Base-by-base conservation (phyloP, 2,797 vertebrate genomes). In the Aeoliscus strigatus region DNA sequence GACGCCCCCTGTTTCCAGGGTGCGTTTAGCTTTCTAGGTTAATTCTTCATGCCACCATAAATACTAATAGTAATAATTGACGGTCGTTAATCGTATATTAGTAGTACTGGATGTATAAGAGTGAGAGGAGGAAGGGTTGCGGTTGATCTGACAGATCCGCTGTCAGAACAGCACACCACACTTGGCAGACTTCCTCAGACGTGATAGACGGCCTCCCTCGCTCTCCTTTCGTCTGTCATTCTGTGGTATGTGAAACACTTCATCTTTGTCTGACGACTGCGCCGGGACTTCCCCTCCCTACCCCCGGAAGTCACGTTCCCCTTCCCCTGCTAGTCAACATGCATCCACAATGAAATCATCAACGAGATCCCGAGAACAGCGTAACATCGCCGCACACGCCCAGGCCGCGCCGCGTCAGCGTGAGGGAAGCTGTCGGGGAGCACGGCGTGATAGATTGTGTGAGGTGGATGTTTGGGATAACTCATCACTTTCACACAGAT, bases 91-190 rank as follows among this genome's bases (percentile, higher is more conserved):
- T n/a, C n/a, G n/a, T n/a, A n/a, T n/a, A n/a, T n/a, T n/a, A n/a
- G n/a, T n/a, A n/a, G n/a, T n/a, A n/a, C n/a, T n/a, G n/a, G n/a
- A n/a, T n/a, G n/a, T n/a, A n/a, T n/a, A n/a, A n/a, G n/a, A n/a
- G n/a, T n/a, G n/a, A n/a, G n/a, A 21, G 6, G 18, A 21, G 18
- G 18, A 21, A 21, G 18, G 18, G 6, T 6, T 21, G 18, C 6
- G 6, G 3, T 21, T 21, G 18, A 27, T 39, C 17, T 5, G 14
- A 41, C 25, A 2, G 39, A 30, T 80, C 51, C 38, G 38, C 40
- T 56, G 58, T 66, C 75, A 74, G 62, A 78, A 59, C 39, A 48
- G 46, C 36, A 51, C 57, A 12, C 55, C 70, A 49, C 63, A 72
- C 54, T 56, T 72, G 70, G 61, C 69, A 72, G 57, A 34, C 28